Evolutionary conservation across 2,888 invertebrate genomes (phyloP).

Genomic region (Entomobrya proxima): DNA sequence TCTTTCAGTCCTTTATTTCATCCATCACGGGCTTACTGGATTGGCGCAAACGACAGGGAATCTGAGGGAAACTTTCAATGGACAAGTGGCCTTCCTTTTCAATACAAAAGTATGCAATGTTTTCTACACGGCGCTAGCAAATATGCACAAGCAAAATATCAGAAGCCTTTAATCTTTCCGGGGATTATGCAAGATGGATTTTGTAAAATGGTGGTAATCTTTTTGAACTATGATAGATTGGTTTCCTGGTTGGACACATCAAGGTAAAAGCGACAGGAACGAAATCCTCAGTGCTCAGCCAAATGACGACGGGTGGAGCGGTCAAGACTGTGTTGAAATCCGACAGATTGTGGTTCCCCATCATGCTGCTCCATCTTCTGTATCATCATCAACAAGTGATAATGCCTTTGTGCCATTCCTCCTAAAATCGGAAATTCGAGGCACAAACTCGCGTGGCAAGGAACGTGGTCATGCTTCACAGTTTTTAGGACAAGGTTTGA

Average conservation of each 20-base stretch:
- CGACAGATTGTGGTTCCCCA: constrained; percentile 71
- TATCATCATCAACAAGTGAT: constrained; percentile 31
- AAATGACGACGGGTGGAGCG: constrained; percentile 77
- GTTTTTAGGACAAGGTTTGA: constrained; percentile 47
- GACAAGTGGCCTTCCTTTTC: constrained; percentile 75
- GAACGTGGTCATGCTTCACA: constrained; percentile 42
- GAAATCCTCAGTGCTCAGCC: constrained; percentile 77
- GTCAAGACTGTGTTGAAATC: constrained; percentile 78
- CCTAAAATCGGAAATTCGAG: constrained; percentile 23
- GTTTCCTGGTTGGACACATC: constrained; percentile 78
- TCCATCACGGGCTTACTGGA: constrained; percentile 74
- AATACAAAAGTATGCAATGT: constrained; percentile 74
- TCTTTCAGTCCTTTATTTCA: constrained; percentile 69
- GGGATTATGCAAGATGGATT: not conserved
- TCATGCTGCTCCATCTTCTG: constrained; percentile 23
- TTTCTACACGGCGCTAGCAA: too few relatives aligned
- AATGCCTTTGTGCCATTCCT: constrained; percentile 32
- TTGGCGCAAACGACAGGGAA: constrained; percentile 75
- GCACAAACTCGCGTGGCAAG: not conserved
- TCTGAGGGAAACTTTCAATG: constrained; percentile 75
- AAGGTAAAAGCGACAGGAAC: constrained; percentile 61
- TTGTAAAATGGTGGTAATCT: not conserved
- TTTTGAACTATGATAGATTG: constrained; percentile 77
- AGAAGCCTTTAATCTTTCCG: too few relatives aligned
- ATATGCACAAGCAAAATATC: too few relatives aligned